A percentile compares a stretch with the other conserved stretches of the same genome.
Evolutionary conservation across 2,797 vertebrate species (phyloP).

Genomic region (Silurus aristotelis): DNA sequence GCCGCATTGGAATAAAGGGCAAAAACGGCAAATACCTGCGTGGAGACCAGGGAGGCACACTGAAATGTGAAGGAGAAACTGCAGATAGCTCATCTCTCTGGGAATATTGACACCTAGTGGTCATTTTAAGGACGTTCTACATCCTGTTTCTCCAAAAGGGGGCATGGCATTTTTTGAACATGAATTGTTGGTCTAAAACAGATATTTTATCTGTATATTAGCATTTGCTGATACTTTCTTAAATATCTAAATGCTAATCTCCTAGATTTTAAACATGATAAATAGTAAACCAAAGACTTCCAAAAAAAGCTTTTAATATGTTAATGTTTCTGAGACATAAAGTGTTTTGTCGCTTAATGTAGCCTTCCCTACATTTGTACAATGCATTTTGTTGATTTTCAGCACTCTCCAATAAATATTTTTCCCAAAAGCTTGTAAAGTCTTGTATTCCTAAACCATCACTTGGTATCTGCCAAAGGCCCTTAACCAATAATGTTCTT

Average conservation of each 20-base stretch:
- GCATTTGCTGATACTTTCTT: background rate
- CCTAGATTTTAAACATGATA: background rate
- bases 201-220: constrained; percentile 7
- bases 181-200: constrained; percentile 1
- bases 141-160: constrained; percentile 7
- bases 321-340: background rate
- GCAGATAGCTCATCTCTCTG: constrained; percentile 83
- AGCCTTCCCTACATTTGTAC: constrained; percentile 4
- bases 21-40: constrained; percentile 88
- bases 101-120: constrained; percentile 83
- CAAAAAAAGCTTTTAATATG: background rate
- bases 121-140: constrained; percentile 37
- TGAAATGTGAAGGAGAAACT: constrained; percentile 84
- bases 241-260: background rate
- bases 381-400: constrained; percentile 9
- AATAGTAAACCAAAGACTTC: constrained; percentile 7
- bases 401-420: background rate
- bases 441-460: background rate
- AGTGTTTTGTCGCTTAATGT: background rate
- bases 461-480: constrained; percentile 2
- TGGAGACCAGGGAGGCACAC: constrained; percentile 87
- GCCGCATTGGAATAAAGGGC: constrained; percentile 86
- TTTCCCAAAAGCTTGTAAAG: constrained; percentile 9
- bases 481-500: background rate
- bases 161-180: constrained; percentile 15